These are phyloP conservation scores for Selene dorsalis DNA, from an alignment of 2,797 vertebrate species.

Conservation along the genomic window DNA sequence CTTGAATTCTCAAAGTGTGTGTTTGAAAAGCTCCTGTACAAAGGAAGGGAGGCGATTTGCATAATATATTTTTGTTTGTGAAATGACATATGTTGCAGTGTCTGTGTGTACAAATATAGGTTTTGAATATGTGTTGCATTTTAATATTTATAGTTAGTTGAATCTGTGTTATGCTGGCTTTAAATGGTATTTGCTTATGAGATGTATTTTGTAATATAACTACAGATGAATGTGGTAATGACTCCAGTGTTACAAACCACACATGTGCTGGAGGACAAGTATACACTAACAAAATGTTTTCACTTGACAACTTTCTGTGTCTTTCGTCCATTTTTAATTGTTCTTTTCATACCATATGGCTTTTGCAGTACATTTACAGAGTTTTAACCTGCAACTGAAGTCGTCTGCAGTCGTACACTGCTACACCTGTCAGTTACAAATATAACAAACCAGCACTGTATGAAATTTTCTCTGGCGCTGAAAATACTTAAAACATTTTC, in stretches of 20 bases:
- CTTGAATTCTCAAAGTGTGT: not conserved
- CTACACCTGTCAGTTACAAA: slow-evolving; percentile 10
- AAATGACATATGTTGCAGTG: slow-evolving; percentile 17
- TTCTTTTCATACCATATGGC: slow-evolving; percentile 19
- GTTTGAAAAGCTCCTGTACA: not conserved
- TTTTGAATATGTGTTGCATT: slow-evolving; percentile 38
- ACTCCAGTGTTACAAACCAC: slow-evolving; percentile 4
- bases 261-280: slow-evolving; percentile 21
- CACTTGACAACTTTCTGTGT: slow-evolving; percentile 18
- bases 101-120: slow-evolving; percentile 1
- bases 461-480: not conserved
- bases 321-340: slow-evolving; percentile 45
- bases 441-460: slow-evolving; percentile 14
- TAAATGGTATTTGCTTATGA: slow-evolving; percentile 6
- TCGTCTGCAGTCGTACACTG: not conserved
- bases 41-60: not conserved
- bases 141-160: slow-evolving; percentile 52
- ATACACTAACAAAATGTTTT: slow-evolving; percentile 32
- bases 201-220: slow-evolving; percentile 12
- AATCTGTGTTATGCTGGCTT: slow-evolving; percentile 26
- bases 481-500: not conserved
- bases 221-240: slow-evolving; percentile 27
- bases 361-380: slow-evolving; percentile 9
- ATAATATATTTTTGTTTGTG: not conserved
- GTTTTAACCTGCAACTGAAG: not conserved